These are phyloP conservation scores for Sinotaia quadrata DNA, from an alignment of 2,888 invertebrate species.

Conservation along the genomic window DNA sequence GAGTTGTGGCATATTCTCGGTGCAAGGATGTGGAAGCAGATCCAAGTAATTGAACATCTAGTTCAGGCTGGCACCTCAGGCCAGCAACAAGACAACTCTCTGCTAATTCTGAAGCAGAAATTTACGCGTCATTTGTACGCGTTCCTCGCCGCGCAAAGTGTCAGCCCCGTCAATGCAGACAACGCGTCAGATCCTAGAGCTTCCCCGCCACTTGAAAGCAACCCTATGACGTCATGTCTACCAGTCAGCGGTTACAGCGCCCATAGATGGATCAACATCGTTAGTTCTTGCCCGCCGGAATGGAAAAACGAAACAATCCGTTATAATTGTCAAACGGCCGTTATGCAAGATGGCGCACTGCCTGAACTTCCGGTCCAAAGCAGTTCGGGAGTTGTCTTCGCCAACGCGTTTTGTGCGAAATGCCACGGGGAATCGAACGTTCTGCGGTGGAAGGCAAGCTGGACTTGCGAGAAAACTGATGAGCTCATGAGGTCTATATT, in stretches of 20 bases:
- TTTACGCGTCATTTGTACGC: too few relatives aligned
- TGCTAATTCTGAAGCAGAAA: too few relatives aligned
- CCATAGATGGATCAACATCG: slow-evolving; percentile 44
- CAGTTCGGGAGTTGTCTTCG: slow-evolving; percentile 51
- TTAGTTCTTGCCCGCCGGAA: slow-evolving; percentile 43
- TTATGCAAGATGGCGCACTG: slow-evolving; percentile 40
- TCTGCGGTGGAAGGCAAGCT: slow-evolving; percentile 47
- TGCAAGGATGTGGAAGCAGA: too few relatives aligned
- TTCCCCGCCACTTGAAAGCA: too few relatives aligned
- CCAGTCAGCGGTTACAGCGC: slow-evolving; percentile 39
- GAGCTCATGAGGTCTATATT: slow-evolving; percentile 30
- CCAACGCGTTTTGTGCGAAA: slow-evolving; percentile 56
- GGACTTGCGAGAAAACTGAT: slow-evolving; percentile 43
- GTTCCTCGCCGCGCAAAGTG: too few relatives aligned
- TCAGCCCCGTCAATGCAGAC: too few relatives aligned
- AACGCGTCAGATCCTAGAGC: too few relatives aligned
- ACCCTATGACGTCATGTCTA: slow-evolving; percentile 43
- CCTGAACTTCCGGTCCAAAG: slow-evolving; percentile 55
- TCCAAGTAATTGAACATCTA: too few relatives aligned
- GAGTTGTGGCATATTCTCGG: too few relatives aligned
- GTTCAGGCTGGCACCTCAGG: too few relatives aligned
- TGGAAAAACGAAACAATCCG: slow-evolving; percentile 30
- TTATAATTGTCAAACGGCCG: slow-evolving; percentile 39
- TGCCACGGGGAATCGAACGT: slow-evolving; percentile 46
- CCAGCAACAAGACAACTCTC: too few relatives aligned